Base-by-base conservation (phyloP, 1,140 invertebrate species). In the Drosophila sp. region DNA sequence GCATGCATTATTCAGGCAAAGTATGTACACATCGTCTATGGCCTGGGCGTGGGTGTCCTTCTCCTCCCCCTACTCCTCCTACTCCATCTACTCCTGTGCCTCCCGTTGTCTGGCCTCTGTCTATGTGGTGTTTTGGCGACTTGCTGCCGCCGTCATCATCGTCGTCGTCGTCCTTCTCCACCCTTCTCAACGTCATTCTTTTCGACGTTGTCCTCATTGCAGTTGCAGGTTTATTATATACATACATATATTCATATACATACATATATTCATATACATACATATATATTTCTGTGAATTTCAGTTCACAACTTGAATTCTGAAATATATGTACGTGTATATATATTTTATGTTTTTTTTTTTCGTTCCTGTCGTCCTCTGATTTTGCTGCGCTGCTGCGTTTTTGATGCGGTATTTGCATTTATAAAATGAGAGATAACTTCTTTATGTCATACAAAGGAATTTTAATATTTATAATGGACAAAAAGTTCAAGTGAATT, bases 1-100 rank as follows among this genome's bases (percentile, higher is more conserved):
- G 84, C 72, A 83, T 87, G 79, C 84, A 87, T 87, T 87, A 87
- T 87, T 77, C 84, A 87, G 68, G 70, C 70, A 72, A 29, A 64
- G 70, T 38, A 47, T 50, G 44, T 50, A 50, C 44, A 50, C 44
- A 50, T 50, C 61, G 63, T 58, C 65, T 70, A 70, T 60, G 61
- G 66, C 66, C 50, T 60, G 72, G 67, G 63, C 41, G 76, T 76
- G 67, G 70, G 68, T 63, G 64, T 47, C 73, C 60, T 57, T 11
- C 10, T 38, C 30, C 30, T 2, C n/a, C 40, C 3, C 25, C 44
- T 27, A 27, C 44, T 50, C 23, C 23, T 50, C 44, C 44, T 1
- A 1, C 44, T 2, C 23, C 7, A 8, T 27, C 44, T 23, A 2
- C 23, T 50, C 7, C 23, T 50, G 23, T 50, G 44, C 47, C 55